Percentiles rank a stretch among this genome's conserved stretches.
Conservation (phyloP, 1,140 invertebrate genomes). For the Brachionus plicatilis region DNA sequence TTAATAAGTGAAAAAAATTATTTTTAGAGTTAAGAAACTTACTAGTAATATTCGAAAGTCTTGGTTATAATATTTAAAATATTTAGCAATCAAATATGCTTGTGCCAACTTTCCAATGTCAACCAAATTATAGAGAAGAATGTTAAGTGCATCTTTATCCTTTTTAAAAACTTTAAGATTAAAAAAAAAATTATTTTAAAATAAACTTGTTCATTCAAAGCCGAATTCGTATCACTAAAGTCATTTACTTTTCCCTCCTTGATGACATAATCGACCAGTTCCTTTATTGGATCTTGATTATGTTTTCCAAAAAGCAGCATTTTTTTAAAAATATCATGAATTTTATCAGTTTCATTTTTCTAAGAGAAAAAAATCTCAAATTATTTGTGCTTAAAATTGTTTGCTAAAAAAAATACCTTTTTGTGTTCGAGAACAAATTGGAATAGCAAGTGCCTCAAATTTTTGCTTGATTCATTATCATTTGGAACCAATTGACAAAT, state of each 20-base stretch:
- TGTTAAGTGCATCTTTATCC: constrained; percentile 36
- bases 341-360: constrained; percentile 20
- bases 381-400: not conserved
- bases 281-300: constrained; percentile 23
- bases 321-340: constrained; percentile 14
- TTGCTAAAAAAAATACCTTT: not conserved
- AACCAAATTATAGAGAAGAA: constrained; percentile 24
- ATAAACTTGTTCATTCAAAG: constrained; percentile 21
- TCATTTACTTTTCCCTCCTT: constrained; percentile 30
- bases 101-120: constrained; percentile 31
- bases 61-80: constrained; percentile 36
- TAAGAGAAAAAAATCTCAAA: not conserved
- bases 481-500: constrained; percentile 21
- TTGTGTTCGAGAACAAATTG: constrained; percentile 32
- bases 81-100: constrained; percentile 34
- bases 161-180: not conserved
- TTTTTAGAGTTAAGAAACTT: not conserved
- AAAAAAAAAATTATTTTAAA: not conserved
- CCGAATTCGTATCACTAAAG: not conserved
- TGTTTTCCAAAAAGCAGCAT: constrained; percentile 22
- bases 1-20: not conserved
- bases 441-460: not conserved
- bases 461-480: not conserved
- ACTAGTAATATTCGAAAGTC: constrained; percentile 33
- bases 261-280: constrained; percentile 9